Evolutionary conservation across 2,113 vertebrate species (phyloP), one percentile per base, ranked within the genome.

Genomic region (Felis chaus): DNA sequence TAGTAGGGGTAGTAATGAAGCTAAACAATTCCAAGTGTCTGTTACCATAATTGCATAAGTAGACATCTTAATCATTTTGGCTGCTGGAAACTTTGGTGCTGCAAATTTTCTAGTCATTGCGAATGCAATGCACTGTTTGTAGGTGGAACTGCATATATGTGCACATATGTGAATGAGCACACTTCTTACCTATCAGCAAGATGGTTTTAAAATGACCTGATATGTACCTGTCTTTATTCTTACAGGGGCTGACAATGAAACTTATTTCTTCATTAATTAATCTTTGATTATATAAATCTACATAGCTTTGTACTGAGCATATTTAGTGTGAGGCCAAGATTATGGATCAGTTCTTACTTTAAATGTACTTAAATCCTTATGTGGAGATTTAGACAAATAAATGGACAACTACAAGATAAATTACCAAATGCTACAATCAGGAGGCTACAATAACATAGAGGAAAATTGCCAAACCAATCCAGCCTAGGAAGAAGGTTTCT

Each of bases 61-160:
- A 94, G 15, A 81, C n/a, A 93, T 48, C 48, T 89, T 94, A 65
- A 82, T 90, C 57, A 19, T 68, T 90, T 82, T 41, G 89, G 53
- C 19, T 88, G 39, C 45, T 73, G 0, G 23, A 91, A 85, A 69
- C 19, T 50, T 87, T 27, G 19, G 21, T 71, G 21, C 39, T 21
- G 19, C 11, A 68, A 53, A 78, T 23, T 53, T 89, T 76, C 73
- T 87, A 63, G 27, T 3, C 18, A 4, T 66, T 76, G 21, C 9
- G 23, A 66, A 53, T 53, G 4, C 63, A 66, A 53, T 53, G 4
- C 63, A 0, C 57, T 82, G 11, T 36, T 9, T 79, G 13, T 50
- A 61, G 57, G 50, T 53, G 29, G 39, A 69, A 80, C 39, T 53
- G 13, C 4, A 65, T 19, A 10, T 11, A 3, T 76, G 8, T 82